phyloP scores from a whole-genome alignment of 2,113 vertebrate species.

The Gavialis gangeticus region DNA sequence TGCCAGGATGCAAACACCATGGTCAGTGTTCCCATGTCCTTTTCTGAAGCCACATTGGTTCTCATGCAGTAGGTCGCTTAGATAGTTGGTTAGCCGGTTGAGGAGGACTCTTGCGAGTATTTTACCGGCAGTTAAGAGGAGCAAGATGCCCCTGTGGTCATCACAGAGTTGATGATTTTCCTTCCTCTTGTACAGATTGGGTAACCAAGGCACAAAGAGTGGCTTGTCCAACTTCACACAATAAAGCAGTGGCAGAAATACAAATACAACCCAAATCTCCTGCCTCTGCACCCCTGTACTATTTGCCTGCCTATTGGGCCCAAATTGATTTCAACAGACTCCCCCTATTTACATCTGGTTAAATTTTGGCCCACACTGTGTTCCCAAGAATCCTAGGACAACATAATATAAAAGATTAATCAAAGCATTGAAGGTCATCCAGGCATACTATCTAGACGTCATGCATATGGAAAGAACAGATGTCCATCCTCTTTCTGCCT shows the following conservation, averaged over 20 bases:
- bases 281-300: neutral
- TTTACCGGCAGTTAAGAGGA: neutral
- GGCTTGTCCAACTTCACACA: neutral
- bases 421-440: neutral
- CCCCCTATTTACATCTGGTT: neutral
- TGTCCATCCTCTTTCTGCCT: neutral
- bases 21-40: too few species aligned
- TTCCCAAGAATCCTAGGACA: neutral
- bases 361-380: neutral
- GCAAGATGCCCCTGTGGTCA: neutral
- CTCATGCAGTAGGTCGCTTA: too few species aligned
- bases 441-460: neutral
- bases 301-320: neutral
- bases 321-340: neutral
- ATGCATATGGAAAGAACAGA: neutral
- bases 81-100: too few species aligned
- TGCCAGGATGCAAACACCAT: too few species aligned
- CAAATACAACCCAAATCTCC: neutral
- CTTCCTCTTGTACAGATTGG: neutral
- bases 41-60: too few species aligned
- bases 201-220: neutral
- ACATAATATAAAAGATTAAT: neutral
- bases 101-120: too few species aligned
- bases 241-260: neutral
- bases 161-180: neutral